Percentiles rank a stretch among this genome's conserved stretches.
These are phyloP conservation scores for Notodonta ziczac DNA, from an alignment of 2,888 invertebrate species.

Conservation along the genomic window DNA sequence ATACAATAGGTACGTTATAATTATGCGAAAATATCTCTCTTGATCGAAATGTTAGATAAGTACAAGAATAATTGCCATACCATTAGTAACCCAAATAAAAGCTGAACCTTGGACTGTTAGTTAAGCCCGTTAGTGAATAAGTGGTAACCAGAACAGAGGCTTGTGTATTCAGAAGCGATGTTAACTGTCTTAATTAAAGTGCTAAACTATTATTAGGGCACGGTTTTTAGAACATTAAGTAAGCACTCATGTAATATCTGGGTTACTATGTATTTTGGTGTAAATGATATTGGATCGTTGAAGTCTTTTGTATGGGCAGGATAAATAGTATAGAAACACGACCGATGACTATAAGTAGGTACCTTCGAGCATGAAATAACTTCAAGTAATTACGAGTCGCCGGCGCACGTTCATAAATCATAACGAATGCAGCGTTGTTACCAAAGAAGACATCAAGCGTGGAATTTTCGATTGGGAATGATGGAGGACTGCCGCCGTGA, in stretches of 20 bases:
- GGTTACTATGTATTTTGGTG: not conserved
- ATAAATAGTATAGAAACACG: conserved; percentile 14
- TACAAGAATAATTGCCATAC: conserved; percentile 17
- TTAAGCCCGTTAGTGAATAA: conserved; percentile 33
- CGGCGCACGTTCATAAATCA: conserved; percentile 65
- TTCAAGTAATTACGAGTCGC: conserved; percentile 57
- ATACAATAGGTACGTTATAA: conserved; percentile 28
- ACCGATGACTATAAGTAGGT: conserved; percentile 22
- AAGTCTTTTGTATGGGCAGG: conserved; percentile 34
- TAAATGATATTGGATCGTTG: conserved; percentile 23
- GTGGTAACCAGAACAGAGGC: conserved; percentile 42
- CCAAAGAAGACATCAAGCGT: conserved; percentile 76
- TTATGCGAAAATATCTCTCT: conserved; percentile 17
- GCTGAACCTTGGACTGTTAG: conserved; percentile 22
- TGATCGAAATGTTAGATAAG: conserved; percentile 25
- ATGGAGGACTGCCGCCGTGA: conserved; percentile 68
- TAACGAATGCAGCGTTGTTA: conserved; percentile 70
- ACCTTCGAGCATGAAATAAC: conserved; percentile 42
- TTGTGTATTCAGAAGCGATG: conserved; percentile 39
- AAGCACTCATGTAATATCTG: conserved; percentile 11
- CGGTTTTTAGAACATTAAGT: conserved; percentile 28
- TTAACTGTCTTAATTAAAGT: conserved; percentile 53
- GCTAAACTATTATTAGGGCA: conserved; percentile 47
- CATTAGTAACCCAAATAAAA: conserved; percentile 35
- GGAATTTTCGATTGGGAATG: conserved; percentile 76